Conservation (phyloP, 2,888 invertebrate genomes). For the Acanthococcus lagerstroemiae region DNA sequence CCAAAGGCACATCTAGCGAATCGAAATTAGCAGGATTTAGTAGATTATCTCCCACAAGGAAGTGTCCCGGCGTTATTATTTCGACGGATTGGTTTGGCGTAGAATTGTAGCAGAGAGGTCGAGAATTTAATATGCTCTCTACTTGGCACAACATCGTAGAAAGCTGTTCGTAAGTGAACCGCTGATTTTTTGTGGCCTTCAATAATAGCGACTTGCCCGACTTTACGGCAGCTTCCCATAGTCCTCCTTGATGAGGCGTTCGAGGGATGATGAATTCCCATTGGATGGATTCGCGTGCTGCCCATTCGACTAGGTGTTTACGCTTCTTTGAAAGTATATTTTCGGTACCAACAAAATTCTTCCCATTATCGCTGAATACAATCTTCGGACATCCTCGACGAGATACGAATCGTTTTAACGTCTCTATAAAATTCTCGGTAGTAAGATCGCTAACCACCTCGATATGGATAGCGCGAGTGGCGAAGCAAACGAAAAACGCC, state of each 20-base stretch:
- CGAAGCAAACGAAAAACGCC: conserved; percentile 18
- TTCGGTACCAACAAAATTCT: conserved; percentile 34
- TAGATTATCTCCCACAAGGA: not conserved
- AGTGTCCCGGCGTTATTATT: not conserved
- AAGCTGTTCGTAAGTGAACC: conserved; percentile 1
- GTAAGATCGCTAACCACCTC: conserved; percentile 7
- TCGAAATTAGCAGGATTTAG: not conserved
- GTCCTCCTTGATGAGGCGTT: conserved; percentile 28
- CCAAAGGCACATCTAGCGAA: not conserved
- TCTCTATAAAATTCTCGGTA: conserved; percentile 4
- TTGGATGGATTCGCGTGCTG: conserved; percentile 18
- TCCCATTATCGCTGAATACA: conserved; percentile 34
- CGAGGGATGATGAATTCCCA: conserved; percentile 36
- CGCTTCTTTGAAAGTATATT: not conserved
- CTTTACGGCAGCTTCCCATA: conserved; percentile 32
- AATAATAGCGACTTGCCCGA: conserved; percentile 12
- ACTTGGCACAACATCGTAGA: not conserved
- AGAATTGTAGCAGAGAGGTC: not conserved
- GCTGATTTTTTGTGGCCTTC: not conserved
- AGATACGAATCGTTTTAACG: conserved; percentile 12
- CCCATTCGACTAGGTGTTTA: not conserved
- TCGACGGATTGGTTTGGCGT: not conserved
- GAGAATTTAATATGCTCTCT: conserved; percentile 3
- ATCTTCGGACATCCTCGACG: conserved; percentile 14
- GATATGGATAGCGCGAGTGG: conserved; percentile 8